phyloP scores from a whole-genome alignment of 2,888 invertebrate genomes.

The Tenthredo mesomela region DNA sequence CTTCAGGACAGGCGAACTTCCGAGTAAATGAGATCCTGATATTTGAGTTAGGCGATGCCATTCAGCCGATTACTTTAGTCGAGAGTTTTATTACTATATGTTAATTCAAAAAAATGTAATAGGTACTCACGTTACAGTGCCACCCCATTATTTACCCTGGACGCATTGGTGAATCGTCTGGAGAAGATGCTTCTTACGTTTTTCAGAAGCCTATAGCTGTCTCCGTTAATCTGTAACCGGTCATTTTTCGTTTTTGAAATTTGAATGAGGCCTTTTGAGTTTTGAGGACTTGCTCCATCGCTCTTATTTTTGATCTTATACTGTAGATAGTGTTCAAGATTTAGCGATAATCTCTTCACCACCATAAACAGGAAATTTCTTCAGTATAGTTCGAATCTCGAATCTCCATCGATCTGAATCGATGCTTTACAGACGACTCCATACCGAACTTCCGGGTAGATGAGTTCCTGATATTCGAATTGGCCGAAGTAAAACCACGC shows the following conservation, averaged over 20 bases:
- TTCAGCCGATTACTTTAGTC: background rate
- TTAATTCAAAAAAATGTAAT: conserved; percentile 67
- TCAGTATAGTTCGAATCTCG: too few relatives aligned
- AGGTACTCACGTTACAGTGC: conserved; percentile 98
- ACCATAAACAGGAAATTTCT: too few relatives aligned
- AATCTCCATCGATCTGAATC: too few relatives aligned
- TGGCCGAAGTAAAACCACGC: background rate
- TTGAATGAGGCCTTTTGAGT: background rate
- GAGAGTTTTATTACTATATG: background rate
- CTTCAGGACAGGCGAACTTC: too few relatives aligned
- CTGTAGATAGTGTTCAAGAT: background rate
- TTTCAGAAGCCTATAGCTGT: too few relatives aligned
- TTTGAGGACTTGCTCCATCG: background rate
- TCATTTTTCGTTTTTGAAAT: conserved; percentile 47
- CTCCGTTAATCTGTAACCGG: conserved; percentile 93
- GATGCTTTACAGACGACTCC: background rate
- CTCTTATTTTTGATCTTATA: background rate
- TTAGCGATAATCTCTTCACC: conserved; percentile 5
- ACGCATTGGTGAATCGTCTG: conserved; percentile 84
- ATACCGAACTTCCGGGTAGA: background rate
- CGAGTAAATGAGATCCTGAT: too few relatives aligned
- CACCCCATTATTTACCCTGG: conserved; percentile 91
- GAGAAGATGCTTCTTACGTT: too few relatives aligned
- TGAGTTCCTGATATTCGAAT: background rate
- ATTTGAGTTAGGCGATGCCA: too few relatives aligned